phyloP scores from a whole-genome alignment of 1,140 invertebrate genomes.

The Drosophila willistoni region DNA sequence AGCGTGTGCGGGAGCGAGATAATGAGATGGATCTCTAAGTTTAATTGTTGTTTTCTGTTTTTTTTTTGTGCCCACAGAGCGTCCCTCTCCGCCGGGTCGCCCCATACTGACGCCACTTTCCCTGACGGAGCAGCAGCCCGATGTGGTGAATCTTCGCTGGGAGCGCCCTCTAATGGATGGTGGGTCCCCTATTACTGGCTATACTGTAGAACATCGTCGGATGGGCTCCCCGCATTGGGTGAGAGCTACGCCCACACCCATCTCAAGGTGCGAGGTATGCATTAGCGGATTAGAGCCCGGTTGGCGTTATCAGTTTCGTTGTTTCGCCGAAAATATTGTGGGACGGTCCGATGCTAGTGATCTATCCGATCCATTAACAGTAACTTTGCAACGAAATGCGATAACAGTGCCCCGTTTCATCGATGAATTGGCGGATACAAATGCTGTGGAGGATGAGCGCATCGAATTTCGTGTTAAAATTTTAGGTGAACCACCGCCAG shows the following conservation, averaged over 20 bases:
- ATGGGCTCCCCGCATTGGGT: slow-evolving; percentile 91
- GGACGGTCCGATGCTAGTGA: slow-evolving; percentile 91
- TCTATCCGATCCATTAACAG: slow-evolving; percentile 90
- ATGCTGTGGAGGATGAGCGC: slow-evolving; percentile 91
- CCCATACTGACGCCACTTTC: slow-evolving; percentile 88
- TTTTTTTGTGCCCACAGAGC: slow-evolving; percentile 84
- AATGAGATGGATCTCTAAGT: slow-evolving; percentile 6
- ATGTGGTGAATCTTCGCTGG: slow-evolving; percentile 95
- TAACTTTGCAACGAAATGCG: slow-evolving; percentile 88
- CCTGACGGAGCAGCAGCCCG: slow-evolving; percentile 88
- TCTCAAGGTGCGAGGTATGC: slow-evolving; percentile 88
- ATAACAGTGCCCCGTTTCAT: slow-evolving; percentile 88
- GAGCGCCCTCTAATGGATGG: slow-evolving; percentile 91
- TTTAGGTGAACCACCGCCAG: slow-evolving; percentile 91
- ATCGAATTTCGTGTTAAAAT: slow-evolving; percentile 93
- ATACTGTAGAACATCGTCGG: slow-evolving; percentile 91
- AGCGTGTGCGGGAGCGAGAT: slow-evolving; percentile 5
- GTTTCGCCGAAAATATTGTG: slow-evolving; percentile 93
- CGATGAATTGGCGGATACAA: slow-evolving; percentile 87
- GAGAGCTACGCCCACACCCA: slow-evolving; percentile 88
- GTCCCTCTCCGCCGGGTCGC: slow-evolving; percentile 90
- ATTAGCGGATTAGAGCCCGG: slow-evolving; percentile 92
- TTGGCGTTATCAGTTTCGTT: slow-evolving; percentile 94
- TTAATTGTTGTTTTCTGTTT: slow-evolving; percentile 59
- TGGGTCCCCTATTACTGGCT: slow-evolving; percentile 94